A percentile compares a stretch with the other conserved stretches of the same genome.
Conservation (phyloP, 1,140 invertebrate species). For the Macrostomum lignano region DNA sequence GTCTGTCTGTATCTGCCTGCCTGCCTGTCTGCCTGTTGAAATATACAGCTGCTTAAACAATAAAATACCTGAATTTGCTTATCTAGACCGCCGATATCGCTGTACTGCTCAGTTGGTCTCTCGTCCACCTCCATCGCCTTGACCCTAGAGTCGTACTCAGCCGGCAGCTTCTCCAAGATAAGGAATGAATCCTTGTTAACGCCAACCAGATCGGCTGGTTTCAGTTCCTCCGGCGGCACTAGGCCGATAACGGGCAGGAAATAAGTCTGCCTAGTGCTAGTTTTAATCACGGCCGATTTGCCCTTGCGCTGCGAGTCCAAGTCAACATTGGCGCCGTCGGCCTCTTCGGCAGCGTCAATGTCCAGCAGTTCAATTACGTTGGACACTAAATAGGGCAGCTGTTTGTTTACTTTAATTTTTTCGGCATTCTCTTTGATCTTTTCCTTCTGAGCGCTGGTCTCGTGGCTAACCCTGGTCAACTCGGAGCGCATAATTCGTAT, state of each 20-base stretch:
- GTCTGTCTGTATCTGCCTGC: too few relatives aligned
- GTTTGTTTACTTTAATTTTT: constrained; percentile 98
- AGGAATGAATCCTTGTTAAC: constrained; percentile 98
- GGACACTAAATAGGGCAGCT: constrained; percentile 83
- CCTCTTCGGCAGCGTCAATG: constrained; percentile 55
- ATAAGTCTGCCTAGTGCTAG: constrained; percentile 91
- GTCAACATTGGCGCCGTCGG: constrained; percentile 93
- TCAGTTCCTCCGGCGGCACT: constrained; percentile 80
- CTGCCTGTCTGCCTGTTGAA: too few relatives aligned
- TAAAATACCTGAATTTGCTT: constrained; percentile 81
- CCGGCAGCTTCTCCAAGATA: constrained; percentile 78
- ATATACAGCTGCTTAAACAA: too few relatives aligned
- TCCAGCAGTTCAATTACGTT: constrained; percentile 91
- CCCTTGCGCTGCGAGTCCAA: constrained; percentile 88
- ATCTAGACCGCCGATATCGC: constrained; percentile 87
- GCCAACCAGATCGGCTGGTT: constrained; percentile 85
- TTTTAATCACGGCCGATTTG: constrained; percentile 98
- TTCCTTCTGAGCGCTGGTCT: constrained; percentile 70
- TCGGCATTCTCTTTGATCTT: constrained; percentile 96
- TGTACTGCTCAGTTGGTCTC: constrained; percentile 91
- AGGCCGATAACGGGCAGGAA: constrained; percentile 93
- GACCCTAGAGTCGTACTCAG: constrained; percentile 82
- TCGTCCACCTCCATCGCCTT: constrained; percentile 99
- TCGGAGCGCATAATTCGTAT: constrained; percentile 79
- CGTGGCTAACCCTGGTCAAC: constrained; percentile 70